Evolutionary conservation across 2,888 invertebrate species (phyloP), one percentile per base, ranked within the genome.

Genomic region (Drosophila subquinaria): DNA sequence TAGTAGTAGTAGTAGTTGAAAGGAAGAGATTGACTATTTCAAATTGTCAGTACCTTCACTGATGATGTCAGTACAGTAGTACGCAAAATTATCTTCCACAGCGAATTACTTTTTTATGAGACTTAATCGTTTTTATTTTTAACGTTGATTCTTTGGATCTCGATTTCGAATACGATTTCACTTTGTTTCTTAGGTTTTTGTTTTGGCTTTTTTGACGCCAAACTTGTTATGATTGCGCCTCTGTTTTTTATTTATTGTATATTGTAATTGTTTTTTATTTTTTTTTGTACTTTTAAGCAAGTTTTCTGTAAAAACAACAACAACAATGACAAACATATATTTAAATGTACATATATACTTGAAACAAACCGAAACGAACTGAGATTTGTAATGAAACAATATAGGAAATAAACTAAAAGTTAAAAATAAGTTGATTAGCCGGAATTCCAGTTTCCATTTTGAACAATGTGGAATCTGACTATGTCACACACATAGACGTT

Each of bases 291-390:
- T 88, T 82, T 89, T 90, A 89, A 82, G 83, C 87, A 90, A 88
- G 85, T 86, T 87, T 89, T 90, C 91, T 91, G 92, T 84, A 91
- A 91, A 88, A 91, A 91, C 88, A 91, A 88, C 77, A 81, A 85
- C 86, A 82, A 87, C 75, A 81, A 76, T 76, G 82, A 81, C 76
- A 72, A 73, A 79, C 88, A 87, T 76, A 89, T 79, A 76, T 83
- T 55, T 30, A 56, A 75, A 82, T 80, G 69, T 77, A 64, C 64
- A 64, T 71, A 70, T 73, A 66, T 48, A 73, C 51, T 62, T 65
- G 17, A 48, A 69, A 20, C 15, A 30, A 55, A 59, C 63, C n/a
- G 17, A 36, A 67, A 51, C 8, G 27, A 43, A 70, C 51, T 10
- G 27, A 55, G 42, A 30, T 38, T 36, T 36, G 36, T 47, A 59